These are phyloP conservation scores for Bombus huntii DNA, from an alignment of 1,140 invertebrate species.

Conservation along the genomic window DNA sequence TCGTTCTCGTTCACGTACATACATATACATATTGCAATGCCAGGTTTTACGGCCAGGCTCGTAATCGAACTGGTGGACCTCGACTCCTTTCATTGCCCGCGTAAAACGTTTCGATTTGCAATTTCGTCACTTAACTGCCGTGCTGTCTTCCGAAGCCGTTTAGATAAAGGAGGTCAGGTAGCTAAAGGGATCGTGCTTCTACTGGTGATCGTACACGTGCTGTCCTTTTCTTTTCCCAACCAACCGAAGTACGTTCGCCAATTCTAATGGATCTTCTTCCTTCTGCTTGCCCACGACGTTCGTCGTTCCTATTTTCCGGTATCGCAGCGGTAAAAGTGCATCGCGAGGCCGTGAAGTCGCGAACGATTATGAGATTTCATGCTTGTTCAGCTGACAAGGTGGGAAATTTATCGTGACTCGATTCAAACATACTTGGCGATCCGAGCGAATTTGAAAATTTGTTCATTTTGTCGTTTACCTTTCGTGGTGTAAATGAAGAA, in stretches of 20 bases:
- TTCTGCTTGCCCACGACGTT: background rate
- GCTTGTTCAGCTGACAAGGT: too few relatives aligned
- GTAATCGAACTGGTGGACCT: constrained; percentile 62
- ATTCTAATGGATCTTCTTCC: constrained; percentile 40
- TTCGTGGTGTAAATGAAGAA: too few relatives aligned
- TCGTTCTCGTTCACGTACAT: too few relatives aligned
- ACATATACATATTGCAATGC: too few relatives aligned
- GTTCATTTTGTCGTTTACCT: too few relatives aligned
- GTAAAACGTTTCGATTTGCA: constrained; percentile 77
- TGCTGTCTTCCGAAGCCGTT: constrained; percentile 62
- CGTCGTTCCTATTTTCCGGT: too few relatives aligned
- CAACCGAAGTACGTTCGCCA: constrained; percentile 4
- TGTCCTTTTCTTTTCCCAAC: background rate
- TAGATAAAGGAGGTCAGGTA: constrained; percentile 52
- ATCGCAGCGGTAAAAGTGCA: constrained; percentile 24
- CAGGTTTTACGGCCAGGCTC: constrained; percentile 55
- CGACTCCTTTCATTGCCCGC: constrained; percentile 71
- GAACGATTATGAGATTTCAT: too few relatives aligned
- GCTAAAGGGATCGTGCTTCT: constrained; percentile 7
- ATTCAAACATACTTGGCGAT: too few relatives aligned
- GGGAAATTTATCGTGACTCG: too few relatives aligned
- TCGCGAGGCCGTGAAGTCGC: constrained; percentile 33
- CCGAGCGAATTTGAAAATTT: too few relatives aligned
- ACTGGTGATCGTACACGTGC: background rate
- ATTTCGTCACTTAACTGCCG: constrained; percentile 65